phyloP scores from a whole-genome alignment of 1,140 invertebrate genomes.

The Caenorhabditis brenneri region DNA sequence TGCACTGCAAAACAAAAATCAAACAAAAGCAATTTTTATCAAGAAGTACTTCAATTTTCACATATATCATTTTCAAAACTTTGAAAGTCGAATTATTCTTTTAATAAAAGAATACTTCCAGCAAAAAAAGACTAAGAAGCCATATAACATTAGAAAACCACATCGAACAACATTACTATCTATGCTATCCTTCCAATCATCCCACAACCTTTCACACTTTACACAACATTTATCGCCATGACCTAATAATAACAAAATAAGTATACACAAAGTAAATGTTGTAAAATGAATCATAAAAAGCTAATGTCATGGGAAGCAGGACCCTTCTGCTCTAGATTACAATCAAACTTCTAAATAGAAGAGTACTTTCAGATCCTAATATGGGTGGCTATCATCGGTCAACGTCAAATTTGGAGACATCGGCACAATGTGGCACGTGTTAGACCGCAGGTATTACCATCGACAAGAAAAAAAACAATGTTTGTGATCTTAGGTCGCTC shows the following conservation, averaged over 20 bases:
- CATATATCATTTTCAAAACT: no score
- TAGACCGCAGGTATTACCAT: neutral
- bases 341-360: neutral
- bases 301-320: neutral
- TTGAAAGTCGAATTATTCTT: no score
- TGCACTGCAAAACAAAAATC: no score
- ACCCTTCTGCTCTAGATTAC: neutral
- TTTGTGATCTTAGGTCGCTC: neutral
- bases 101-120: no score
- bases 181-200: neutral
- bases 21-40: no score
- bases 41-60: no score
- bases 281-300: neutral
- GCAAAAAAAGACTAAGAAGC: no score
- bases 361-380: constrained; percentile 35
- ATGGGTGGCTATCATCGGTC: constrained; percentile 34
- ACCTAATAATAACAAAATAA: neutral
- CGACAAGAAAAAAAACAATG: no score
- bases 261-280: neutral
- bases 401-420: constrained; percentile 41
- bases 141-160: no score
- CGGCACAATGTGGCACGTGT: constrained; percentile 38
- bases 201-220: neutral
- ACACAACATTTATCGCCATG: neutral
- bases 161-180: no score